Conservation (phyloP, 2,113 vertebrate species). For the Austrofundulus limnaeus region DNA sequence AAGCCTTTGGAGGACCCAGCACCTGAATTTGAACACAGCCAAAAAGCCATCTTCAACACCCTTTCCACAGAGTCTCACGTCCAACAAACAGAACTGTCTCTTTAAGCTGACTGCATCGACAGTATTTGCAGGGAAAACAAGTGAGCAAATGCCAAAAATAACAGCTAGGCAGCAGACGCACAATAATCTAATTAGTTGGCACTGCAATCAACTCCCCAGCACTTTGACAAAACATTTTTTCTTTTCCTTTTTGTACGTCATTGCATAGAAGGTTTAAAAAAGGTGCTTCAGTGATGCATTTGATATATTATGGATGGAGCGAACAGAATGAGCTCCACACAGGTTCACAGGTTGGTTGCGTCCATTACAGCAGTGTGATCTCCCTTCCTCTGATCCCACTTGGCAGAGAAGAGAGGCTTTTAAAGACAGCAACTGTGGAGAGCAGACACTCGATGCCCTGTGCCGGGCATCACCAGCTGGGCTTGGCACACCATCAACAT, state of each 20-base stretch:
- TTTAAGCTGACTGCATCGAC: not conserved
- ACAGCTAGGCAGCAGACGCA: not conserved
- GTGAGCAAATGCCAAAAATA: conserved; percentile 2
- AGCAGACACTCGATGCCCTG: conserved; percentile 77
- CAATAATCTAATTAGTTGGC: conserved; percentile 10
- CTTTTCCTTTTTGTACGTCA: not conserved
- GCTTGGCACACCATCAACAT: conserved; percentile 74
- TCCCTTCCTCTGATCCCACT: conserved; percentile 60
- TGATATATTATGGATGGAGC: conserved; percentile 5
- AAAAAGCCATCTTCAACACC: too few relatives aligned
- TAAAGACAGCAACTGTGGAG: conserved; percentile 71
- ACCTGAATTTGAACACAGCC: too few relatives aligned
- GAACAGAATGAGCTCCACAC: conserved; percentile 26
- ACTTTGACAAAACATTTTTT: not conserved
- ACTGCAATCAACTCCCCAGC: conserved; percentile 2
- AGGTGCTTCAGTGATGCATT: conserved; percentile 14
- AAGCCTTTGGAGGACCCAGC: too few relatives aligned
- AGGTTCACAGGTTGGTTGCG: conserved; percentile 52
- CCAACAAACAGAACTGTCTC: not conserved
- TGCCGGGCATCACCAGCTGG: conserved; percentile 76
- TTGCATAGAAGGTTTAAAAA: not conserved
- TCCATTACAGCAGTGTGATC: conserved; percentile 61
- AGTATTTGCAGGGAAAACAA: not conserved
- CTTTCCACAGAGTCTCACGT: too few relatives aligned
- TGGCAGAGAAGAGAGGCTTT: conserved; percentile 69